Evolutionary conservation across 2,113 vertebrate genomes (phyloP).

Genomic region (Propithecus coquereli): DNA sequence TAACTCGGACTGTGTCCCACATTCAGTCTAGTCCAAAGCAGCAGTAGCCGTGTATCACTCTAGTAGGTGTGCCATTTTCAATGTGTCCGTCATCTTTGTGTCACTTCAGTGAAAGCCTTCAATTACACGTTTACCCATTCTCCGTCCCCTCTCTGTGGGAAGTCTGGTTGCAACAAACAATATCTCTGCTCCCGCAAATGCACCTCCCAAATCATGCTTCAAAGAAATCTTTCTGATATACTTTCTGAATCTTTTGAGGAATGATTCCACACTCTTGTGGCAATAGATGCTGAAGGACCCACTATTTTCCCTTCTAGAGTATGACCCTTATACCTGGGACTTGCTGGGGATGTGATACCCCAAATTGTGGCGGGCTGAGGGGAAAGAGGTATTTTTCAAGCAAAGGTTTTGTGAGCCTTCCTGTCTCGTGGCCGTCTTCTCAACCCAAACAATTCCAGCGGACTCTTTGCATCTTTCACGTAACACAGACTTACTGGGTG

Average conservation of each 20-base stretch:
- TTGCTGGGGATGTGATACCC: neutral
- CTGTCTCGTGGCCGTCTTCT: neutral
- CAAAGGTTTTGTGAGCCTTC: neutral
- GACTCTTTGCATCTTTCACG: neutral
- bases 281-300: neutral
- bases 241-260: conserved; percentile 4
- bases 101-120: conserved; percentile 42
- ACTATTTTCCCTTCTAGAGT: neutral
- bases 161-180: neutral
- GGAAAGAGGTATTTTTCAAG: neutral
- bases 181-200: neutral
- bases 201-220: neutral
- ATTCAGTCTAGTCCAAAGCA: conserved; percentile 62
- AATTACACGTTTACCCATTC: neutral
- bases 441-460: neutral
- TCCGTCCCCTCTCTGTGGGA: neutral
- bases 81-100: conserved; percentile 45
- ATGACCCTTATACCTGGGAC: neutral
- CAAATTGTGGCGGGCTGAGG: neutral
- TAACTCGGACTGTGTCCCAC: conserved; percentile 62
- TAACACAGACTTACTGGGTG: neutral
- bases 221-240: neutral
- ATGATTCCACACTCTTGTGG: neutral
- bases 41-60: conserved; percentile 59
- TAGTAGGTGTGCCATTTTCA: conserved; percentile 65